Conservation (phyloP, 92 coral and sea anemone genomes). For the Phymanthus crucifer region DNA sequence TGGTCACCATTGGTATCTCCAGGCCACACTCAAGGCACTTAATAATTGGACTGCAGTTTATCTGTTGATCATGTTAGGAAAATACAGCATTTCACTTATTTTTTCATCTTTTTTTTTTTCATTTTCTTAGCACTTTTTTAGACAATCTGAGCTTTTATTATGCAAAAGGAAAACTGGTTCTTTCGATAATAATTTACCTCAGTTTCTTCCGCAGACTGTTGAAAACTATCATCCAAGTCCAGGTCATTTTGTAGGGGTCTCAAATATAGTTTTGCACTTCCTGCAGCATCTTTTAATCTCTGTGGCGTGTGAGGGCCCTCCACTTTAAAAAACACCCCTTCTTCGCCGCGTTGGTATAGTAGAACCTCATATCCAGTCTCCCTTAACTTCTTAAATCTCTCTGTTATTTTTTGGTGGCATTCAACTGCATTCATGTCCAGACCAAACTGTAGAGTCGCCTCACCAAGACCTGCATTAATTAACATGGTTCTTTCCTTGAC, state of each 20-base stretch:
- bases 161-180: too few relatives aligned
- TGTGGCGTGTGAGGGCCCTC: too few relatives aligned
- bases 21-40: slow-evolving; percentile 24
- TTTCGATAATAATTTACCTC: not conserved
- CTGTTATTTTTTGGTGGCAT: slow-evolving; percentile 11
- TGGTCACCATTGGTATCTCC: slow-evolving; percentile 20
- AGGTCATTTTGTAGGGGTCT: not conserved
- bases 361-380: slow-evolving; percentile 43
- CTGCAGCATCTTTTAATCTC: too few relatives aligned
- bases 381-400: slow-evolving; percentile 31
- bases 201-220: not conserved
- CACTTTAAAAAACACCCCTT: too few relatives aligned
- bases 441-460: slow-evolving; percentile 42
- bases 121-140: too few relatives aligned
- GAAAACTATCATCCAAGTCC: not conserved
- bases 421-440: slow-evolving; percentile 26
- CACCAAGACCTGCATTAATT: slow-evolving; percentile 58
- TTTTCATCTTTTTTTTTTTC: too few relatives aligned
- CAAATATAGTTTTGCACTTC: too few relatives aligned
- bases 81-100: too few relatives aligned
- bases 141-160: too few relatives aligned
- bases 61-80: slow-evolving; percentile 35
- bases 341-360: too few relatives aligned
- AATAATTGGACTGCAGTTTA: slow-evolving; percentile 36
- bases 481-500: slow-evolving; percentile 44